phyloP scores from a whole-genome alignment of 2,797 vertebrate genomes.

The Delichon dasypus region DNA sequence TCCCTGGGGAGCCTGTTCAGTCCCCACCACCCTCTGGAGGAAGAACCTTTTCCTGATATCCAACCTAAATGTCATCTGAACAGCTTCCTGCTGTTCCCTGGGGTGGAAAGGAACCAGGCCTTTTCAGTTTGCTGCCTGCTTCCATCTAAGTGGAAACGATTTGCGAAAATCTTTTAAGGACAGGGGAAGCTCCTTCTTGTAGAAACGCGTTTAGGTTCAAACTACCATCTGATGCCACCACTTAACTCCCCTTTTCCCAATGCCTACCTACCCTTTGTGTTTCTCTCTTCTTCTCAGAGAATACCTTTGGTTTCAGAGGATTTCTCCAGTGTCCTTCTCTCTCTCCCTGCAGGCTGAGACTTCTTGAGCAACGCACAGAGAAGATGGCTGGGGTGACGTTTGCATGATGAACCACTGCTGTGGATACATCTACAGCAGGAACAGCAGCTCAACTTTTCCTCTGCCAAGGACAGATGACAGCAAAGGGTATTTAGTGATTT shows the following conservation, averaged over 20 bases:
- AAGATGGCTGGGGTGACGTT: background rate
- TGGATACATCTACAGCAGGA: background rate
- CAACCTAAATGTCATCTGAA: background rate
- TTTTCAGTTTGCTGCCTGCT: background rate
- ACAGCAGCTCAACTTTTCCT: background rate
- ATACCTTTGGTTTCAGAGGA: background rate
- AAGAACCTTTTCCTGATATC: background rate
- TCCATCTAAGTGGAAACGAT: background rate
- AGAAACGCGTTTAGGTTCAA: background rate
- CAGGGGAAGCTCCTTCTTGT: background rate
- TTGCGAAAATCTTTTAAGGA: background rate
- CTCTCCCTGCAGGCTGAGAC: background rate
- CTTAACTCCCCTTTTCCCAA: background rate
- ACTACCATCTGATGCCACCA: background rate
- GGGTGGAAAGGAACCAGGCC: background rate
- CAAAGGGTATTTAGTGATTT: background rate
- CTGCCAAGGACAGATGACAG: background rate
- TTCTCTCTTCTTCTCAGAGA: background rate
- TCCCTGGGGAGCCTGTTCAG: fast-evolving
- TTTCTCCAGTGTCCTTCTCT: background rate
- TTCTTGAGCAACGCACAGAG: fast-evolving
- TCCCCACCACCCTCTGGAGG: background rate
- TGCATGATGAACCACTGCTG: background rate
- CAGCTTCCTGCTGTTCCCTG: background rate
- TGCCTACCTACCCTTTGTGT: background rate